These are phyloP conservation scores for Zaprionus ornatus DNA, from an alignment of 1,140 invertebrate species.

Conservation along the genomic window DNA sequence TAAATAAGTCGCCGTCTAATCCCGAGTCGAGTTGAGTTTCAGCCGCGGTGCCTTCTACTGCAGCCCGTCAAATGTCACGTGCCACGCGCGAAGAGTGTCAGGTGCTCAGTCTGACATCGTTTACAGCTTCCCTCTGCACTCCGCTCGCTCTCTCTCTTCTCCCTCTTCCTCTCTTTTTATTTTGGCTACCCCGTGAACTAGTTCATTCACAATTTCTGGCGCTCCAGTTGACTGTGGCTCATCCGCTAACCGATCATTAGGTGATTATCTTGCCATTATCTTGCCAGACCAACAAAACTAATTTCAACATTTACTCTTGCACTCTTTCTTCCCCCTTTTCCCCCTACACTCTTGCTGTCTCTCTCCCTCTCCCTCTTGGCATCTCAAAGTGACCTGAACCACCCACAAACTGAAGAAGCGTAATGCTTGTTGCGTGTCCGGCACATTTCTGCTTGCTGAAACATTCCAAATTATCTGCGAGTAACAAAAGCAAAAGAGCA, in stretches of 20 bases:
- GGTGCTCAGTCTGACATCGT: background rate
- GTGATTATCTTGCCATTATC: conserved; percentile 24
- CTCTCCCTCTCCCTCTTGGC: background rate
- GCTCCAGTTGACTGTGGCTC: conserved; percentile 9
- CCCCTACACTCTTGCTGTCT: background rate
- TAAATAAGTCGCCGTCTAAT: conserved; percentile 42
- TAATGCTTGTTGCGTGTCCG: conserved; percentile 34
- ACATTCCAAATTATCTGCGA: conserved; percentile 9
- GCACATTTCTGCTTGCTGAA: background rate
- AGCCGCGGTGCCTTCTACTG: conserved; percentile 37
- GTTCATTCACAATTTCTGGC: conserved; percentile 44
- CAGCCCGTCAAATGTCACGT: conserved; percentile 46
- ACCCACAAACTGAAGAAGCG: conserved; percentile 23
- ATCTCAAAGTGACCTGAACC: conserved; percentile 5
- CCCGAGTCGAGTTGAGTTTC: conserved; percentile 7
- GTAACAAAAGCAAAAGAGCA: background rate
- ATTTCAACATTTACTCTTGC: conserved; percentile 23
- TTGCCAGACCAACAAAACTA: conserved; percentile 15
- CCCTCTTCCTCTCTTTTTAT: background rate
- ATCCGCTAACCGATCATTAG: conserved; percentile 27
- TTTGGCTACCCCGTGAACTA: conserved; percentile 36
- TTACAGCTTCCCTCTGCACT: too few relatives aligned
- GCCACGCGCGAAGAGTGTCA: conserved; percentile 7
- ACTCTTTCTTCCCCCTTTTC: background rate
- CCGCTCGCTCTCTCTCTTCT: background rate